phyloP scores from a whole-genome alignment of 2,113 vertebrate species.

The Leptodactylus fuscus region DNA sequence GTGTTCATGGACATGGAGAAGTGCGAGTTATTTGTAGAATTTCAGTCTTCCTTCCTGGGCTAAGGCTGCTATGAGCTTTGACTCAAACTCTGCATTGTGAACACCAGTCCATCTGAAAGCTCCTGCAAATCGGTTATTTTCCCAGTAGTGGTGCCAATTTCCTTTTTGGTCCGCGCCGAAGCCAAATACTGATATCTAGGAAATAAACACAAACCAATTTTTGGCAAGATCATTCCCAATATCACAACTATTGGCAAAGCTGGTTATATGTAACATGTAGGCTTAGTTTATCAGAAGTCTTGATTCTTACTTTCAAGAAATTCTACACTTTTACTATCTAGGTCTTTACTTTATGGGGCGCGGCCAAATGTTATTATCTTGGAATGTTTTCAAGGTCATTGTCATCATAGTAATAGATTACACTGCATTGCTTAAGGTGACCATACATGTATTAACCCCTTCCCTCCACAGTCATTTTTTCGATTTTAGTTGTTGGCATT shows the following conservation, averaged over 20 bases:
- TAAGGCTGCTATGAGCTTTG: constrained; percentile 70
- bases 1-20: background rate
- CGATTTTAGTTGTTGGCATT: too few relatives aligned
- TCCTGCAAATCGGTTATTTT: constrained; percentile 72
- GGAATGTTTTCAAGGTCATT: background rate
- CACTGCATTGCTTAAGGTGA: too few relatives aligned
- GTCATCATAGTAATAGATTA: too few relatives aligned
- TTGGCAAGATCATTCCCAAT: background rate
- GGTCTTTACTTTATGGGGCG: background rate
- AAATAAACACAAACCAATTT: background rate
- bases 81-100: constrained; percentile 75
- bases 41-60: constrained; percentile 74
- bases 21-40: constrained; percentile 64
- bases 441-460: too few relatives aligned
- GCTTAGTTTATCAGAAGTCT: background rate
- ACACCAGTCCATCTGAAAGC: constrained; percentile 79
- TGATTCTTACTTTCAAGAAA: background rate
- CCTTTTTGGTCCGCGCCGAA: constrained; percentile 78
- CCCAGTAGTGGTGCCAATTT: constrained; percentile 88
- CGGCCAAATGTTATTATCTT: background rate
- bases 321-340: background rate
- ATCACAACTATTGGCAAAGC: background rate
- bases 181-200: constrained; percentile 80
- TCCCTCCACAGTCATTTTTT: too few relatives aligned
- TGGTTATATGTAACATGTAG: background rate